phyloP scores from a whole-genome alignment of 2,888 invertebrate species.

The Monochamus alternatus region DNA sequence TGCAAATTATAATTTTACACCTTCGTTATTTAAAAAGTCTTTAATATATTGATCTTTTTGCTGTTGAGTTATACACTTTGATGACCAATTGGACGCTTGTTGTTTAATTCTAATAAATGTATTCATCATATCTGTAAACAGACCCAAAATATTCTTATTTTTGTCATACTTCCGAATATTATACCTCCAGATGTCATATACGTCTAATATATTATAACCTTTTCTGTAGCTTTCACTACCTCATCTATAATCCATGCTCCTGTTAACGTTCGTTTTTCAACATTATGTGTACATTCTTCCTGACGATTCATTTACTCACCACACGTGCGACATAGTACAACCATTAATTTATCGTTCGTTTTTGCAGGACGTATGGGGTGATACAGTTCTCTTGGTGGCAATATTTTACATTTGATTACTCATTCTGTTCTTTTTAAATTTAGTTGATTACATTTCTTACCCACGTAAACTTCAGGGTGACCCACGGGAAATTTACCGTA shows the following conservation, averaged over 20 bases:
- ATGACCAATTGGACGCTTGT: conserved; percentile 58
- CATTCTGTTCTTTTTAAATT: conserved; percentile 41
- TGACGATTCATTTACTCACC: conserved; percentile 54
- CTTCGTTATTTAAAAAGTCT: conserved; percentile 1
- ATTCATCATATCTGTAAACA: conserved; percentile 63
- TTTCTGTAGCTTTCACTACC: conserved; percentile 59
- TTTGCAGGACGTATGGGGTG: conserved; percentile 50
- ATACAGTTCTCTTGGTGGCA: conserved; percentile 48
- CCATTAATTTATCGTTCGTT: conserved; percentile 57
- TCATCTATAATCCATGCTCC: conserved; percentile 56
- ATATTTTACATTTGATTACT: conserved; percentile 43
- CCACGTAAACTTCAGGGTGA: conserved; percentile 54
- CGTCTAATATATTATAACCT: conserved; percentile 61
- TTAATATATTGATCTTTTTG: conserved; percentile 40
- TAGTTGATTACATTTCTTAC: conserved; percentile 43
- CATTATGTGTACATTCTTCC: conserved; percentile 59
- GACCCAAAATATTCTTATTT: conserved; percentile 49
- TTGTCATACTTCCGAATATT: conserved; percentile 55
- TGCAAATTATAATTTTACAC: neutral
- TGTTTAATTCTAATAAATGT: conserved; percentile 61
- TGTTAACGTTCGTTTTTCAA: conserved; percentile 27
- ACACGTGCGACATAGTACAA: conserved; percentile 63
- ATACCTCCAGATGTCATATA: conserved; percentile 39
- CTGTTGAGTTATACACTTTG: conserved; percentile 46
- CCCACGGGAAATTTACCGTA: conserved; percentile 57